Evolutionary conservation across 1,140 invertebrate species (phyloP).

Genomic region (Stenopsyche tienmushanensis): DNA sequence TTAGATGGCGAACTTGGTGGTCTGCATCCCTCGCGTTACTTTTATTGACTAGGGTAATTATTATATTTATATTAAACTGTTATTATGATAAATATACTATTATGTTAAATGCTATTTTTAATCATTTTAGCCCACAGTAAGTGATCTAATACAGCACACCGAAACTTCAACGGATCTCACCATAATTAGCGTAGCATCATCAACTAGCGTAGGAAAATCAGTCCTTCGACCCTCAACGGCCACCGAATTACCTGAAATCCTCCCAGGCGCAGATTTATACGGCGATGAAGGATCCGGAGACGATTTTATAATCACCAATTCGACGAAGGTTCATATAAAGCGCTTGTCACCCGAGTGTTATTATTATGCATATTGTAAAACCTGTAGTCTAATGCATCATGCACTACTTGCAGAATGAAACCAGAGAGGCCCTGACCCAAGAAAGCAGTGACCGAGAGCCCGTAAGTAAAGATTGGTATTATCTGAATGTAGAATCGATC

Average conservation of each 20-base stretch:
- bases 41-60: constrained; percentile 16
- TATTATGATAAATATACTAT: neutral
- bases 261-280: constrained; percentile 44
- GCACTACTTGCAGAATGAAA: constrained; percentile 58
- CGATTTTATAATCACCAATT: constrained; percentile 39
- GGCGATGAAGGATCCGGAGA: constrained; percentile 51
- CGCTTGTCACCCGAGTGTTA: too few species aligned
- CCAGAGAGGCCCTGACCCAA: constrained; percentile 63
- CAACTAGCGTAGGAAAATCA: constrained; percentile 36
- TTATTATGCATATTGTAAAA: too few species aligned
- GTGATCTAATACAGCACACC: constrained; percentile 41
- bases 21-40: constrained; percentile 16
- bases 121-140: constrained; percentile 23
- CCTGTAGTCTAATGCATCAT: neutral
- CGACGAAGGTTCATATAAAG: constrained; percentile 1
- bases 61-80: constrained; percentile 4
- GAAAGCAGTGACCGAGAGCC: constrained; percentile 69
- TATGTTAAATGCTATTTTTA: neutral
- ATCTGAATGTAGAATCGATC: too few species aligned
- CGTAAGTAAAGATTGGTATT: constrained; percentile 53
- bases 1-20: constrained; percentile 32
- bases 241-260: neutral
- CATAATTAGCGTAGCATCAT: constrained; percentile 44
- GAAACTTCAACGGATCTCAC: constrained; percentile 49
- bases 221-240: neutral